Conservation (phyloP, 2,797 vertebrate species). For the Myiothlypis coronata region DNA sequence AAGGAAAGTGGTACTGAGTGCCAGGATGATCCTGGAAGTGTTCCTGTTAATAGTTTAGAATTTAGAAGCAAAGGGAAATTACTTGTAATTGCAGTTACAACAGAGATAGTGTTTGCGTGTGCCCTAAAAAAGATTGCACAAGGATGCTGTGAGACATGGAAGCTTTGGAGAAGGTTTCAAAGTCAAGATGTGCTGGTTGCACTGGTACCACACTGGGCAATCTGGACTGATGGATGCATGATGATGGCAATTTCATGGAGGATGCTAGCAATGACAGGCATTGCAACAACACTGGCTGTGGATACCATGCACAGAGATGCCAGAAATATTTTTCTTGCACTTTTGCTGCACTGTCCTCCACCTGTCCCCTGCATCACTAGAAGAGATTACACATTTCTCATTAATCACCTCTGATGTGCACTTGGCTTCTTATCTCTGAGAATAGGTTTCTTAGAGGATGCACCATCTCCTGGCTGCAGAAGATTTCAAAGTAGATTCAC, state of each 20-base stretch:
- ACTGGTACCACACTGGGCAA: background rate
- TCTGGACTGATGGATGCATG: background rate
- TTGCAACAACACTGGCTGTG: background rate
- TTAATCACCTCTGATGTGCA: conserved; percentile 39
- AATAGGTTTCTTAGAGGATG: conserved; percentile 24
- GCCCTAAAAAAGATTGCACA: background rate
- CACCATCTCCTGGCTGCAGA: background rate
- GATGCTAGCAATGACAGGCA: background rate
- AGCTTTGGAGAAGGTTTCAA: background rate
- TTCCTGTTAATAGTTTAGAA: background rate
- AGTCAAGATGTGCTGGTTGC: background rate
- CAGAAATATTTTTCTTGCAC: background rate
- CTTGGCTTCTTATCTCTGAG: conserved; percentile 38
- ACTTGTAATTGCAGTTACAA: background rate
- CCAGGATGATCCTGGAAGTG: background rate
- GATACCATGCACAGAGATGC: background rate
- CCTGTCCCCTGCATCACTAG: background rate
- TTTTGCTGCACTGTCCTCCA: conserved; percentile 17
- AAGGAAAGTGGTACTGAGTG: background rate
- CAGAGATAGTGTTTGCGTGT: background rate
- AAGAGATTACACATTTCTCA: background rate
- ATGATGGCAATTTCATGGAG: background rate
- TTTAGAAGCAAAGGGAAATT: background rate
- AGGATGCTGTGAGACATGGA: background rate
- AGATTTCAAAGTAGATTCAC: conserved; percentile 37